phyloP scores from a whole-genome alignment of 2,113 vertebrate species.

The Aphyosemion australe region DNA sequence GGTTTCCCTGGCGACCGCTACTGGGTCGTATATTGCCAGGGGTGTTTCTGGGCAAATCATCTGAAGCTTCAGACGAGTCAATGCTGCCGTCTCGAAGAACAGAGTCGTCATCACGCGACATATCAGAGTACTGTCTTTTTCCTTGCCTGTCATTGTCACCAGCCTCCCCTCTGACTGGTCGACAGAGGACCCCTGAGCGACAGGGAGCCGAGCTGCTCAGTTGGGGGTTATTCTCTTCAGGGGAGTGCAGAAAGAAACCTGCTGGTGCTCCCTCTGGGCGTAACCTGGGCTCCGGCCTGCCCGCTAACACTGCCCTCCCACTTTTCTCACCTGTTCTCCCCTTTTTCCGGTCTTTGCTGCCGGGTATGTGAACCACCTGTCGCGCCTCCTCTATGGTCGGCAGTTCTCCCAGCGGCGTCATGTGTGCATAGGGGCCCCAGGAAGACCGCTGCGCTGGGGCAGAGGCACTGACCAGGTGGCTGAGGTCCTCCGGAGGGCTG shows the following conservation, averaged over 20 bases:
- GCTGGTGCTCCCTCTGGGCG: conserved; percentile 88
- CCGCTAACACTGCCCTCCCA: conserved; percentile 29
- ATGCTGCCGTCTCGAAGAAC: conserved; percentile 78
- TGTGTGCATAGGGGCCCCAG: conserved; percentile 59
- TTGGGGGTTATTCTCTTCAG: conserved; percentile 61
- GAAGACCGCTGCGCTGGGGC: conserved; percentile 57
- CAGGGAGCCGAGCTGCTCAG: conserved; percentile 81
- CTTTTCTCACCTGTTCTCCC: conserved; percentile 41
- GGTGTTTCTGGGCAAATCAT: conserved; percentile 64
- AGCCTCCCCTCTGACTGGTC: conserved; percentile 53
- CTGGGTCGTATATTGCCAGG: conserved; percentile 69
- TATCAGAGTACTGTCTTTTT: conserved; percentile 38
- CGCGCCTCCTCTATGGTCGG: conserved; percentile 88
- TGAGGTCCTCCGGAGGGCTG: conserved; percentile 78
- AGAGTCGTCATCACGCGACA: conserved; percentile 76
- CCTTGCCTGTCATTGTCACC: conserved; percentile 33
- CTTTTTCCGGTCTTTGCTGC: conserved; percentile 51
- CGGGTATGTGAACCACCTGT: conserved; percentile 79
- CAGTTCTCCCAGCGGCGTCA: conserved; percentile 75
- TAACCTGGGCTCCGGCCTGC: conserved; percentile 80
- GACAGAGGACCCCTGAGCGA: conserved; percentile 67
- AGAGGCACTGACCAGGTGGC: conserved; percentile 71
- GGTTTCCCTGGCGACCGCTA: conserved; percentile 41
- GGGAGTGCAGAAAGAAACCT: conserved; percentile 88
- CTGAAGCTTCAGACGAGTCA: conserved; percentile 79